phyloP scores from a whole-genome alignment of 2,797 vertebrate genomes.

The Numenius phaeopus region DNA sequence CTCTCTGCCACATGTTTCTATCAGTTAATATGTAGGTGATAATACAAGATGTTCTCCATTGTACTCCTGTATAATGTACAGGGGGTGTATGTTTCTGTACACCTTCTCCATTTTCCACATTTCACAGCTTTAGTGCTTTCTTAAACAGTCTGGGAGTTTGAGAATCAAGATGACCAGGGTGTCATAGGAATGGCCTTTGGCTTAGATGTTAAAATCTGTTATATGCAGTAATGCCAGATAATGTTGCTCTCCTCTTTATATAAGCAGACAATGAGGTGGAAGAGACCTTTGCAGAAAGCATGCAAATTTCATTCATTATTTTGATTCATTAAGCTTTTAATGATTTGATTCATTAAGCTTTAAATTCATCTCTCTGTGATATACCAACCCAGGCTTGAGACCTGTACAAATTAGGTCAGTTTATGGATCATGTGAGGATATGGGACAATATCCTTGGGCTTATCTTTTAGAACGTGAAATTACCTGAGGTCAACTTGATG shows the following conservation, averaged over 20 bases:
- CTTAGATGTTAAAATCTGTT: not conserved
- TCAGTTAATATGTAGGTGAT: fast-evolving
- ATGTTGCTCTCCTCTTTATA: not conserved
- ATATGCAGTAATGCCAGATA: not conserved
- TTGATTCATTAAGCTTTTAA: not conserved
- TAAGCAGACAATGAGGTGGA: not conserved
- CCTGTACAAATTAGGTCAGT: not conserved
- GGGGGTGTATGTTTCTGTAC: not conserved
- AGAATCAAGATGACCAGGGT: not conserved
- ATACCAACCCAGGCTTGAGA: not conserved
- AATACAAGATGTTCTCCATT: not conserved
- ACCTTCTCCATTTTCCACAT: not conserved
- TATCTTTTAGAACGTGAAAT: not conserved
- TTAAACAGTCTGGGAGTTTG: not conserved
- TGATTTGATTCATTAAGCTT: not conserved
- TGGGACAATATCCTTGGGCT: not conserved
- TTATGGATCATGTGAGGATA: not conserved
- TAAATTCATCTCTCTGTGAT: not conserved
- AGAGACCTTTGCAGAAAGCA: not conserved
- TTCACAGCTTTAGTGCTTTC: not conserved
- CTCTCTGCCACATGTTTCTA: not conserved
- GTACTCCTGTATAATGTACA: not conserved
- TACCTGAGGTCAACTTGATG: not conserved
- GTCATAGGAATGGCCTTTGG: not conserved
- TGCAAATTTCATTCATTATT: not conserved